phyloP scores from a whole-genome alignment of 2,797 vertebrate species.

The Anguilla megastoma region DNA sequence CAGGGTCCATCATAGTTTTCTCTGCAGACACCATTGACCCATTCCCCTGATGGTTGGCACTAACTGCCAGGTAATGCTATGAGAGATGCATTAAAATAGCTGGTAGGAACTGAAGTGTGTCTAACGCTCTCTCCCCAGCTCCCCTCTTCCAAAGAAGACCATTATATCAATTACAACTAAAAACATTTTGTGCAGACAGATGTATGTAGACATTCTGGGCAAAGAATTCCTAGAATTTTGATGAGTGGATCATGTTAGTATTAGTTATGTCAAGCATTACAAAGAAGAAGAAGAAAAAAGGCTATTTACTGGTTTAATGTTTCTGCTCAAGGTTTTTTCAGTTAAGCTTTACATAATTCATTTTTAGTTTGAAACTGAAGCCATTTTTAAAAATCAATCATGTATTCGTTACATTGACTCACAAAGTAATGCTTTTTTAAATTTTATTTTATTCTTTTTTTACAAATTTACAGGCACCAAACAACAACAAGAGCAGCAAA shows the following conservation, averaged over 20 bases:
- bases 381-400: too few species aligned
- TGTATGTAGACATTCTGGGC: neutral
- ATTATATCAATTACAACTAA: constrained; percentile 29
- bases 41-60: neutral
- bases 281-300: neutral
- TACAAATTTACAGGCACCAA: too few species aligned
- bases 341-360: too few species aligned
- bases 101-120: constrained; percentile 22
- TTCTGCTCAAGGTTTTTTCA: neutral
- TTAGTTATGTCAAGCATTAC: neutral
- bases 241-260: neutral
- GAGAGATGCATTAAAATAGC: constrained; percentile 32
- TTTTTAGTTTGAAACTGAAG: too few species aligned
- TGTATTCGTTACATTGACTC: too few species aligned
- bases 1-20: neutral
- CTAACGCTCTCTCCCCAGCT: neutral
- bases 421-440: too few species aligned
- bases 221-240: neutral
- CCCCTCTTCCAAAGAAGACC: constrained; percentile 4
- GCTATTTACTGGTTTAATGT: neutral
- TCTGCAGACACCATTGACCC: neutral
- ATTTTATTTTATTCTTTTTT: too few species aligned
- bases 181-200: constrained; percentile 7
- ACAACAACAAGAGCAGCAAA: too few species aligned
- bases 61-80: constrained; percentile 8